Base-by-base conservation (phyloP, 2,113 vertebrate genomes). In the Rhizomys pruinosus region DNA sequence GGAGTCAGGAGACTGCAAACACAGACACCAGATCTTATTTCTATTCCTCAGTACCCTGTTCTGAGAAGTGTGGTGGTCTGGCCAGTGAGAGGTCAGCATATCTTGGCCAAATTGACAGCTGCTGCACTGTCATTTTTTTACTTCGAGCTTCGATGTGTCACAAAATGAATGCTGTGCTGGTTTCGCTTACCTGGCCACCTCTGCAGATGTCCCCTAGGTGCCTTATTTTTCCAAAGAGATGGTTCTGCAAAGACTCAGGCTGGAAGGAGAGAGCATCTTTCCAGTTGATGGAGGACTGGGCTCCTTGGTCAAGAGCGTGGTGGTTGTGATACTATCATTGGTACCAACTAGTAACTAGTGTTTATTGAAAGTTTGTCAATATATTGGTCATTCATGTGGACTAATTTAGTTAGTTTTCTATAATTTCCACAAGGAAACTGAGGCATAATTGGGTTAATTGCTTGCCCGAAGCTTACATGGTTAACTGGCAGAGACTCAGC, bases 371-470 rank as follows among this genome's bases (percentile, higher is more conserved):
- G 4, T 44, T 72, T 77, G 47, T 55, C 37, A n/a, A 16, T 7
- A 57, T 79, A 66, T 37, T 12, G 74, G 19, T 3, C 34, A 71
- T 78, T 76, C 34, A 73, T 44, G 82, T 89, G 57, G 57, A 44
- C 37, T 42, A 15, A 79, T 39, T 76, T 25, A 55, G 20, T 77
- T 57, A 84, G 80, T 68, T 80, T 27, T 27, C 74, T 79, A 32
- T 78, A 44, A 79, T 64, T 72, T 94, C 39, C 27, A 42, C 29
- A 71, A 89, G 27, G 44, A 93, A 84, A 80, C 39, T 23, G 29
- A 84, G 61, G 59, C 73, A 92, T 59, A 20, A 29, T 34, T 37
- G 23, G 22, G 15, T 55, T 76, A 12, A 37, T 44, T 84, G 37
- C 88, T 17, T 64, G 42, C 47, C 34, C 37, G 9, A 88, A 74